Evolutionary conservation across 2,888 invertebrate species (phyloP), one percentile per base, ranked within the genome.

Genomic region (Amphipyra tragopoginis): DNA sequence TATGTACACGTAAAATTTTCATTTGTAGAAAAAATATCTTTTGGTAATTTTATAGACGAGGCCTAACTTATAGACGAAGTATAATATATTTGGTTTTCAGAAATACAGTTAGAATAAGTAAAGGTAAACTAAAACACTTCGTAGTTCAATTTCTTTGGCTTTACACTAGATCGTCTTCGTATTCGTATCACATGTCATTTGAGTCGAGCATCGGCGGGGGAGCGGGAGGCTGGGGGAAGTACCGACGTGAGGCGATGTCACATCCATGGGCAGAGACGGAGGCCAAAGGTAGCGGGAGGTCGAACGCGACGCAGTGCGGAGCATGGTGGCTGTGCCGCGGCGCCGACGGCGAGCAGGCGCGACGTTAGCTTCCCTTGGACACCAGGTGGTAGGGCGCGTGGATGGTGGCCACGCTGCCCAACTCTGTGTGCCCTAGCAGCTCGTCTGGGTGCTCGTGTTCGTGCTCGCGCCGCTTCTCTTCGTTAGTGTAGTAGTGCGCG

Each of bases 401-500:
- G 81, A 93, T 93, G 55, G 93, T 92, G 4, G 93, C 91, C 39
- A 94, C 92, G 64, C 83, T 90, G 26, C 90, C 90, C 33, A 90
- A 75, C 72, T 93, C 91, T 0, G 90, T 86, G 43, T 86, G 87
- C 1, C 86, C 85, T 10, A 92, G 77, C 57, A 91, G 77, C 67
- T 93, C 93, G 1, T 93, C 93, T 0, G 93, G 93, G 50, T 92
- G 92, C 0, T 93, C 93, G 52, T 87, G 90, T 50, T 88, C 89
- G 48, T 87, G 92, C 71, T 92, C 91, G 7, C 89, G 85, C 1
- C 92, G 85, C 72, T 96, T 96, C 85, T 97, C 97, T 88, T 97
- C 97, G 84, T 97, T 96, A 9, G 97, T 98, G 86, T 97, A 97
- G 89, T 98, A 98, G 48, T 96, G 96, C 5, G 97, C 96, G 5